These are phyloP conservation scores for Drosophila tani DNA, from an alignment of 1,140 invertebrate species.

Conservation along the genomic window DNA sequence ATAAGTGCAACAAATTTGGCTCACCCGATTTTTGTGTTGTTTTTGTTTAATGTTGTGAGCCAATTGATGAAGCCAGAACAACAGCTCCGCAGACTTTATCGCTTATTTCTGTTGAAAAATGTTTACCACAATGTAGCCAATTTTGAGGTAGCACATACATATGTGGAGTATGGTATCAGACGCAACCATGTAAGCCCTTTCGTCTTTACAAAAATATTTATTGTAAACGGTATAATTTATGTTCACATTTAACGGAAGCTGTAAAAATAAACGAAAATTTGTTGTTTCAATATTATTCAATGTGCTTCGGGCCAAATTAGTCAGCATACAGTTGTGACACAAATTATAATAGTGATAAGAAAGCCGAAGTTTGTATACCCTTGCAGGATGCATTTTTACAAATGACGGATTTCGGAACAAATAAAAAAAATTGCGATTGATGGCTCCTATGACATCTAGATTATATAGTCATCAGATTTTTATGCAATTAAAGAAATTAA, in stretches of 20 bases:
- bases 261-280: slow-evolving; percentile 7
- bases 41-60: slow-evolving; percentile 5
- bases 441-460: no score
- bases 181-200: slow-evolving; percentile 5
- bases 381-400: no score
- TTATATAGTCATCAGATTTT: no score
- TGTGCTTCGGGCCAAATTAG: no score
- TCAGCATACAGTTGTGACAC: no score
- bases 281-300: neutral
- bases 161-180: slow-evolving; percentile 1
- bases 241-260: slow-evolving; percentile 27
- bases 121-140: neutral
- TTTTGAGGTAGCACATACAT: neutral
- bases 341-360: no score
- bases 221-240: slow-evolving; percentile 4
- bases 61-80: slow-evolving; percentile 5
- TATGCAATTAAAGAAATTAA: no score
- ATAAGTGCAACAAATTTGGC: neutral
- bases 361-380: no score
- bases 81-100: neutral
- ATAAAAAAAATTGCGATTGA: no score
- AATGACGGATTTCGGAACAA: no score
- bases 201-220: neutral
- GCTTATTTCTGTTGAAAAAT: slow-evolving; percentile 5
- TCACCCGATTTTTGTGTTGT: slow-evolving; percentile 42